Evolutionary conservation across 2,113 vertebrate species (phyloP).

Genomic region (Cinclus cinclus): DNA sequence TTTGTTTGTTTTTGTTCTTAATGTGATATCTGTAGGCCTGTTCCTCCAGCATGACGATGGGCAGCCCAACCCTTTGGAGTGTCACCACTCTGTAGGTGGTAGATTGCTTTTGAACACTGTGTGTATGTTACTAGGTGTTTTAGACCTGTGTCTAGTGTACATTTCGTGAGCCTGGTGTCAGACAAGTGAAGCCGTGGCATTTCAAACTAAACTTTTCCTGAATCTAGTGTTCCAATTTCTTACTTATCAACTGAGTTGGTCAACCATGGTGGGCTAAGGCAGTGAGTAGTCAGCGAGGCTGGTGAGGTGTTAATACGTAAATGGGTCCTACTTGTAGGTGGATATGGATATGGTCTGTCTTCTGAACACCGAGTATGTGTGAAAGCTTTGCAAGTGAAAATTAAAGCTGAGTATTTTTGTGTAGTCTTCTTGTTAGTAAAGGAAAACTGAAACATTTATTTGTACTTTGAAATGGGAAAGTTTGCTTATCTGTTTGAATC

Average conservation of each 20-base stretch:
- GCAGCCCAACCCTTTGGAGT: not conserved
- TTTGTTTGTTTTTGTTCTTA: not conserved
- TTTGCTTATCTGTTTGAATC: not conserved
- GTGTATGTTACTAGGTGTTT: not conserved
- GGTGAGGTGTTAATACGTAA: not conserved
- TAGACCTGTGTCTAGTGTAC: not conserved
- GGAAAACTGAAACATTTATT: not conserved
- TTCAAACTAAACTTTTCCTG: not conserved
- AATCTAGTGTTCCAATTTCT: not conserved
- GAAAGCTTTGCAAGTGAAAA: conserved; percentile 6
- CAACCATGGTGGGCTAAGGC: not conserved
- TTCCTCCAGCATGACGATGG: not conserved
- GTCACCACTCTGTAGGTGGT: not conserved
- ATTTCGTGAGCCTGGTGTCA: not conserved
- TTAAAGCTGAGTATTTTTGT: not conserved
- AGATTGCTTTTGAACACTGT: not conserved
- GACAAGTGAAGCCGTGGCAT: not conserved
- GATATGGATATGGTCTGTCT: not conserved
- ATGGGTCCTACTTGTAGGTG: not conserved
- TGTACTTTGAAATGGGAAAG: not conserved
- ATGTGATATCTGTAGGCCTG: not conserved
- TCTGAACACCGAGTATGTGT: not conserved
- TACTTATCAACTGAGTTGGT: not conserved
- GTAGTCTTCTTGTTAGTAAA: not conserved
- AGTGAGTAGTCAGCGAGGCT: not conserved